phyloP scores from a whole-genome alignment of 2,113 vertebrate species.

The Mesocricetus auratus region DNA sequence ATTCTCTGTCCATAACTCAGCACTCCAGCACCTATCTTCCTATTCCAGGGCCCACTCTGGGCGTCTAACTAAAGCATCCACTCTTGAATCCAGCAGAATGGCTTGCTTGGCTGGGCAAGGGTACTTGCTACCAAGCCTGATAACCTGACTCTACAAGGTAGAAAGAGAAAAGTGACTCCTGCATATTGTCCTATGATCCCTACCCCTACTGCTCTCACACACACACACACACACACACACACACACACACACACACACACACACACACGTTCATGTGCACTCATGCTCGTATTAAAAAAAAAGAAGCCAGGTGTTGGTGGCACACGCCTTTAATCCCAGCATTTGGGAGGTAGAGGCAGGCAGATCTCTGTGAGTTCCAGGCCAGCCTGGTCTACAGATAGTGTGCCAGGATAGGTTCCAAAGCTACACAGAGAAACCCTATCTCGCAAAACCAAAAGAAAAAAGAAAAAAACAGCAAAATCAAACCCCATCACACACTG shows the following conservation, averaged over 20 bases:
- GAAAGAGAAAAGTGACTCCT: neutral
- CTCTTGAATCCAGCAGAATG: neutral
- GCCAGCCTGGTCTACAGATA: too few species aligned
- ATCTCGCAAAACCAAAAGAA: too few species aligned
- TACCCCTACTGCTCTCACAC: accelerated
- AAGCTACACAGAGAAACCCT: too few species aligned
- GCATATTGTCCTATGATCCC: neutral
- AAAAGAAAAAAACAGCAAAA: neutral
- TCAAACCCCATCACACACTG: neutral
- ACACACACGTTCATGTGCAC: too few species aligned
- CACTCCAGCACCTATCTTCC: neutral
- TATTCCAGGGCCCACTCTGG: accelerated
- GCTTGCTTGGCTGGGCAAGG: neutral
- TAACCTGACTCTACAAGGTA: too few species aligned
- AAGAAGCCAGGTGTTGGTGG: too few species aligned
- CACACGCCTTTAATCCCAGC: too few species aligned
- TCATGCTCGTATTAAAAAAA: too few species aligned
- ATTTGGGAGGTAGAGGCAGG: too few species aligned
- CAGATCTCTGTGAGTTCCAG: too few species aligned
- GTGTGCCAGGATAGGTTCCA: too few species aligned
- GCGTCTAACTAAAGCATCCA: too few species aligned
- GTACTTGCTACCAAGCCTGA: neutral
- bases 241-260: neutral
- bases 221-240: neutral
- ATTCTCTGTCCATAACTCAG: neutral